A percentile compares a stretch with the other conserved stretches of the same genome.
phyloP scores from a whole-genome alignment of 2,113 vertebrate species.

The Coregonus clupeaformis region DNA sequence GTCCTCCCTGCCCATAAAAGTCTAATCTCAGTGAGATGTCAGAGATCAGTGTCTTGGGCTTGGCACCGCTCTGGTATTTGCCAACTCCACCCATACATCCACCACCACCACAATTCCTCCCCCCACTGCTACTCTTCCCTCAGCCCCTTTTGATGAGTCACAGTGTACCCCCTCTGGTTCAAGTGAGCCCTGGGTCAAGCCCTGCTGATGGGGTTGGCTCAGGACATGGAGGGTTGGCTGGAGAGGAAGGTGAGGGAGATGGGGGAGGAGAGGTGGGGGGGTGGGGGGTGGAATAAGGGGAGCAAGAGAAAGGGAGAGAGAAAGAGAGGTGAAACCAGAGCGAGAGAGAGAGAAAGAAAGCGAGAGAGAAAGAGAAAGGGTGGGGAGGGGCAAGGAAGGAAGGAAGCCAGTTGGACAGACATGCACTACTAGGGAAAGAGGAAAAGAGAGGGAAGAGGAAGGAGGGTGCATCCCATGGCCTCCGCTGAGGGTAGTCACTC shows the following conservation, averaged over 20 bases:
- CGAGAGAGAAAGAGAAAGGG: neutral
- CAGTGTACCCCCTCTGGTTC: slow-evolving; percentile 6
- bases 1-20: slow-evolving; percentile 1
- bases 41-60: slow-evolving; percentile 4
- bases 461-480: no score
- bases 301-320: slow-evolving; percentile 22
- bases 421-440: no score
- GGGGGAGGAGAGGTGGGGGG: no score
- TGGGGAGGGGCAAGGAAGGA: no score
- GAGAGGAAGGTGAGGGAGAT: neutral
- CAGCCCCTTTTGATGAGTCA: slow-evolving; percentile 22
- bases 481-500: no score
- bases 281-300: slow-evolving; percentile 31
- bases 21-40: slow-evolving; percentile 26
- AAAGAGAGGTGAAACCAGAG: neutral
- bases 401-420: no score
- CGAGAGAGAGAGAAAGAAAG: no score
- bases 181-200: slow-evolving; percentile 31
- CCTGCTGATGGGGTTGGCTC: slow-evolving; percentile 10
- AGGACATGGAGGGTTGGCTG: slow-evolving; percentile 1
- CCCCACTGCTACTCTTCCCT: no score
- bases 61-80: neutral
- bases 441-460: no score
- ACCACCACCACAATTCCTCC: no score
- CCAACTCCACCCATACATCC: no score